These are phyloP conservation scores for Tipula helvola DNA, from an alignment of 2,888 invertebrate genomes.

Conservation along the genomic window DNA sequence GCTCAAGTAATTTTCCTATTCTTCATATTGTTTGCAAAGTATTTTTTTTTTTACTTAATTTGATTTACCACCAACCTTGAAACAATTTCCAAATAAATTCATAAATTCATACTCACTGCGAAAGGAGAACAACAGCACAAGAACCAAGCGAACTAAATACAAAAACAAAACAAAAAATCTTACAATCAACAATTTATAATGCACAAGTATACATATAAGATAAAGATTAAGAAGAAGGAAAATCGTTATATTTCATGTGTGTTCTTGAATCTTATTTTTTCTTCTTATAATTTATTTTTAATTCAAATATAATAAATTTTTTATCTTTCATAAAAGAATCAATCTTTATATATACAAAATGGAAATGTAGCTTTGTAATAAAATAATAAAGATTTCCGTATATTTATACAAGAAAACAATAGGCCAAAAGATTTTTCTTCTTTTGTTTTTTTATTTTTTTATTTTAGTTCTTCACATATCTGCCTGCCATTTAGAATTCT, in stretches of 20 bases:
- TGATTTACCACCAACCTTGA: constrained; percentile 4
- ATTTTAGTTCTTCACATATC: background rate
- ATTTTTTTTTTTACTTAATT: background rate
- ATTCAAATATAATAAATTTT: constrained; percentile 4
- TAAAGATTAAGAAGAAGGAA: background rate
- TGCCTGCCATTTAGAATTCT: background rate
- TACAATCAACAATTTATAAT: constrained; percentile 1
- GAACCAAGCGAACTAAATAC: background rate
- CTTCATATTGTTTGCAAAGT: background rate
- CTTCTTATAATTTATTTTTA: background rate
- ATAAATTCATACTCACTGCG: background rate
- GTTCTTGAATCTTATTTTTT: background rate
- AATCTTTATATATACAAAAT: background rate
- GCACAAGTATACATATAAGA: background rate
- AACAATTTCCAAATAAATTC: background rate
- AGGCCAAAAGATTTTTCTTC: background rate
- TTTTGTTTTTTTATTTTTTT: background rate
- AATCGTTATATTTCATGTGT: background rate
- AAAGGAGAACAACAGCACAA: background rate
- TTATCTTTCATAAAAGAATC: constrained; percentile 4
- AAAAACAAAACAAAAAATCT: background rate
- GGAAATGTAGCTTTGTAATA: background rate
- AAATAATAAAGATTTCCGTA: constrained; percentile 4
- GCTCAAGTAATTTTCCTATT: background rate
- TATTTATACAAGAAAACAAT: background rate